Base-by-base conservation (phyloP, 2,113 vertebrate genomes). In the Felis catus region DNA sequence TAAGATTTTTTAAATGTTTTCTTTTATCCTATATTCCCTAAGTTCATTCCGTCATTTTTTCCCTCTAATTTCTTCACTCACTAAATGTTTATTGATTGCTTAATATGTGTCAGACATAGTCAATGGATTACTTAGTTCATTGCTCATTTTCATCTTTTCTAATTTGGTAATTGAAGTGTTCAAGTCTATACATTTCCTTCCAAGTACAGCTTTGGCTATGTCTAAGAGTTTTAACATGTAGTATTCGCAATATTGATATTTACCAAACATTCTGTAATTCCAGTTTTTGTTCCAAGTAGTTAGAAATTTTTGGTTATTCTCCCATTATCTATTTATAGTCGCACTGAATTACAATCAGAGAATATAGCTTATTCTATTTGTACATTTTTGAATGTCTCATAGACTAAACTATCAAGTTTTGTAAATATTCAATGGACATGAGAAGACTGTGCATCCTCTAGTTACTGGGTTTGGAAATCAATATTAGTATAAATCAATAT, bases 251-350 rank as follows among this genome's bases (percentile, higher is more conserved):
- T 93, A 93, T 94, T 97, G 94, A 97, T 95, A 95, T 95, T 97
- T 96, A 90, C 80, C 84, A 95, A 94, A 97, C 88, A 96, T 65
- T 97, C 89, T 81, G 65, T 89, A 95, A 97, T 94, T 96, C 73
- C 73, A 96, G 63, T 84, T 97, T 97, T 96, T 96, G 91, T 96
- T 98, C 97, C 97, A 98, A 96, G 89, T 41, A 66, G 81, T 84
- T 95, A 74, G 63, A 89, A 93, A 58, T 85, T 90, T 98, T 96
- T 96, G 97, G 92, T 97, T 95, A 92, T 96, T 93, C 76, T 97
- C 92, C 95, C 95, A 55, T 90, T 83, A 84, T 96, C 95, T 96
- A 95, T 97, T 97, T 98, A 95, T 96, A 95, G 95, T 61, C 53
- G 25, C 66, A 58, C 51, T 89, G 92, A 97, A 94, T 96, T 94